Conservation (phyloP, 2,797 vertebrate species). For the Heteromormyrus szaboi region DNA sequence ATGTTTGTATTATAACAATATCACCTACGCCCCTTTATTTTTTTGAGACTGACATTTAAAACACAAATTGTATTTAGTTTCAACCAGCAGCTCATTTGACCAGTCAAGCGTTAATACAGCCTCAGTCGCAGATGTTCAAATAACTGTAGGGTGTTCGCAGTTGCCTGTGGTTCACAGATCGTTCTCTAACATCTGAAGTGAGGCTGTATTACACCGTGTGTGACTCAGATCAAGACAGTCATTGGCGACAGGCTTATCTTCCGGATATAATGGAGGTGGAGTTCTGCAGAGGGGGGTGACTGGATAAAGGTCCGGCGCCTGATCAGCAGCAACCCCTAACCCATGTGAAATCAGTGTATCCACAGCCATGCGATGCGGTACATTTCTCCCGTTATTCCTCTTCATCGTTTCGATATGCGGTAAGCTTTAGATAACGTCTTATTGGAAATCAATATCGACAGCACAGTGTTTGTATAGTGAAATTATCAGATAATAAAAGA, state of each 20-base stretch:
- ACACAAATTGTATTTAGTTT: neutral
- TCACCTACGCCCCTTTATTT: neutral
- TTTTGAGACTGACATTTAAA: neutral
- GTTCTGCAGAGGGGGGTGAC: neutral
- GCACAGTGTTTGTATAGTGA: neutral
- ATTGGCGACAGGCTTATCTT: neutral
- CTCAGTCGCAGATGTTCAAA: neutral
- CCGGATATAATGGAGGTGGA: constrained; percentile 1
- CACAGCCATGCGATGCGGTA: constrained; percentile 53
- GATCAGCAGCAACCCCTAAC: constrained; percentile 14
- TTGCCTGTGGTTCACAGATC: neutral
- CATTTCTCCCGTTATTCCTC: constrained; percentile 46
- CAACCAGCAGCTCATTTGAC: neutral
- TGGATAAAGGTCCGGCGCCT: neutral
- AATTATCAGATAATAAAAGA: neutral
- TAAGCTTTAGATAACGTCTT: constrained; percentile 33
- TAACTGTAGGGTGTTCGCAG: neutral
- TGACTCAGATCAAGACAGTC: neutral
- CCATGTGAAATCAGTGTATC: constrained; percentile 25
- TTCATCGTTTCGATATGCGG: constrained; percentile 54
- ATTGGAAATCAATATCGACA: neutral
- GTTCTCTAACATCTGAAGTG: neutral
- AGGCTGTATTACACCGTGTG: neutral
- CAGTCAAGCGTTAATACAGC: neutral
- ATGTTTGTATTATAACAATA: neutral